phyloP scores from a whole-genome alignment of 2,888 invertebrate genomes.

The Spilosoma lubricipeda region DNA sequence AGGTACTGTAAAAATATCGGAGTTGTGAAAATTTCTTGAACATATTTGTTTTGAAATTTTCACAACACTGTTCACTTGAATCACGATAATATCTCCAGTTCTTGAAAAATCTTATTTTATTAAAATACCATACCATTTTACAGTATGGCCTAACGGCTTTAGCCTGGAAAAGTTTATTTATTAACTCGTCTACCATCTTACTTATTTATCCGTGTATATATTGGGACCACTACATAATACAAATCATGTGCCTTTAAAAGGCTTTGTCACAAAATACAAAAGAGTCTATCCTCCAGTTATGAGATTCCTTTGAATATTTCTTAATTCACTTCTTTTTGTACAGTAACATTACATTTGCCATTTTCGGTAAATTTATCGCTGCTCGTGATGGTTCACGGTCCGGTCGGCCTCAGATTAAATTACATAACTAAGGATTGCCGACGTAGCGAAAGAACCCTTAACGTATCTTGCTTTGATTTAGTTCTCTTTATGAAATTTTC shows the following conservation, averaged over 20 bases:
- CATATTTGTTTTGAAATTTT: neutral
- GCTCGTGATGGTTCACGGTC: conserved; percentile 44
- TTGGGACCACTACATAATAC: neutral
- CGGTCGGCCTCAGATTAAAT: conserved; percentile 33
- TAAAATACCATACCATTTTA: neutral
- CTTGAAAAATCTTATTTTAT: too few relatives aligned
- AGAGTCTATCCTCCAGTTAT: neutral
- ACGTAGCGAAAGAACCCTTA: conserved; percentile 35
- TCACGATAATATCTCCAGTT: too few relatives aligned
- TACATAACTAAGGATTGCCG: conserved; percentile 24
- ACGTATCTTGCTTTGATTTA: conserved; percentile 26
- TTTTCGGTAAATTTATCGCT: conserved; percentile 43
- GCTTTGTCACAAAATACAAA: neutral
- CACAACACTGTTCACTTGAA: too few relatives aligned
- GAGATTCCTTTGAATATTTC: conserved; percentile 32
- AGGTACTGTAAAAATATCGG: too few relatives aligned
- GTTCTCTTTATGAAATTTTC: neutral
- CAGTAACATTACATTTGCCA: conserved; percentile 26
- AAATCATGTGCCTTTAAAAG: neutral
- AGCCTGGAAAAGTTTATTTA: too few relatives aligned
- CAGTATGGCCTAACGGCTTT: too few relatives aligned
- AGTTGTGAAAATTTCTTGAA: neutral
- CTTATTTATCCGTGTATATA: neutral
- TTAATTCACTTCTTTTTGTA: conserved; percentile 29
- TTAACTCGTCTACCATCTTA: too few relatives aligned